Evolutionary conservation across 2,113 vertebrate genomes (phyloP).

Genomic region (Ptyas mucosa): DNA sequence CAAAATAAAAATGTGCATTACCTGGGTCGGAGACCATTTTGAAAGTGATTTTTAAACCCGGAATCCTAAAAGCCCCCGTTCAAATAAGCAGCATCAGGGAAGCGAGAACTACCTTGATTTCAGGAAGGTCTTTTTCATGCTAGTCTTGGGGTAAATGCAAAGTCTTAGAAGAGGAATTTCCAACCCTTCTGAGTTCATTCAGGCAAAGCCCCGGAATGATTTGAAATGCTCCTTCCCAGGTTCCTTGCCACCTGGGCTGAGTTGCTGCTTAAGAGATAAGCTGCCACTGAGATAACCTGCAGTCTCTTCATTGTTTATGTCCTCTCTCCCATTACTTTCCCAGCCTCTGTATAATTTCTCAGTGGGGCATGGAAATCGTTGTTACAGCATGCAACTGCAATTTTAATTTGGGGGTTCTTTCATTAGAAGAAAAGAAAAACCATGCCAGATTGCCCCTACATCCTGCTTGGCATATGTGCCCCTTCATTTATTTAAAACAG

Average conservation of each 20-base stretch:
- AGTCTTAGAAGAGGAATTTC: neutral
- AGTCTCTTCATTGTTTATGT: neutral
- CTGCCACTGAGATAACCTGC: neutral
- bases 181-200: neutral
- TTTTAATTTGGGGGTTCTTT: neutral
- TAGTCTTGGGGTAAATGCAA: neutral
- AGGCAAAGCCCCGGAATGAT: neutral
- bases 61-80: neutral
- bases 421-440: neutral
- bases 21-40: constrained; percentile 33
- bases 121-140: neutral
- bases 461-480: neutral
- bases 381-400: constrained; percentile 19
- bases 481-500: neutral
- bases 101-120: neutral
- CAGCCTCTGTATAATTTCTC: neutral
- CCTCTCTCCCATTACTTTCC: neutral
- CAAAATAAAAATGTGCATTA: neutral
- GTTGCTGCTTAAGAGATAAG: neutral
- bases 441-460: neutral
- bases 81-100: neutral
- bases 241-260: neutral
- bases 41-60: neutral
- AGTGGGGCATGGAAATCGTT: neutral
- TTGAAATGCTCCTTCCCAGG: neutral